Base-by-base conservation (phyloP, 2,797 vertebrate species). In the Picus viridis region DNA sequence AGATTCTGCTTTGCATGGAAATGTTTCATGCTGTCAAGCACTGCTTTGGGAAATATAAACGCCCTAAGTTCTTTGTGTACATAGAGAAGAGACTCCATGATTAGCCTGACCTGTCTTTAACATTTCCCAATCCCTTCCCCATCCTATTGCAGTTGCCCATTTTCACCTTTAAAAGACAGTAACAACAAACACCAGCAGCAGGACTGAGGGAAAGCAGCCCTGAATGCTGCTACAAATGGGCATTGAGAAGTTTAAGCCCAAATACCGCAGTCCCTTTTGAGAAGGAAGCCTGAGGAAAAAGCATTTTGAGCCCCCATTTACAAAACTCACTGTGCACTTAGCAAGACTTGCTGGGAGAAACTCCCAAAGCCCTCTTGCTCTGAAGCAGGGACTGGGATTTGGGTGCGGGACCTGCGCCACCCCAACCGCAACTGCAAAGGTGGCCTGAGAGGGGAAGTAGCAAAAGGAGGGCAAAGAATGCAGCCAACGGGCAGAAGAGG, bases 1-100 rank as follows among this genome's bases (percentile, higher is more conserved):
- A 92, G 85, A 93, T 72, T 91, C 58, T 64, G 56, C 68, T 54
- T 74, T 71, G 29, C 87, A 68, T 39, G 81, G 64, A 89, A 93
- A 86, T 65, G 17, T 62, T 94, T 92, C 63, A 77, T 64, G 43
- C 88, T 93, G 80, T 92, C 83, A 92, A 88, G 72, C 58, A 69
- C 56, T 83, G 88, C 92, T 95, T 92, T 51, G 74, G 80, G 89
- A 90, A 93, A 95, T 74, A 91, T 72, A 95, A 95, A 95, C 24
- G 6, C 83, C 54, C 64, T 68, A 68, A 86, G 62, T 74, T 94
- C 83, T 80, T 64, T 83, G 82, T 30, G 6, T 91, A 61, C 45
- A 72, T 51, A 88, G 43, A 83, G 36, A 58, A 83, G 53, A 88
- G 64, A 34, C 64, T 68, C 32, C 62, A 74, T 22, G 41, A 86